Percentiles rank a stretch among this genome's conserved stretches.
Evolutionary conservation across 2,888 invertebrate genomes (phyloP).

Genomic region (Caenorhabditis sp.): DNA sequence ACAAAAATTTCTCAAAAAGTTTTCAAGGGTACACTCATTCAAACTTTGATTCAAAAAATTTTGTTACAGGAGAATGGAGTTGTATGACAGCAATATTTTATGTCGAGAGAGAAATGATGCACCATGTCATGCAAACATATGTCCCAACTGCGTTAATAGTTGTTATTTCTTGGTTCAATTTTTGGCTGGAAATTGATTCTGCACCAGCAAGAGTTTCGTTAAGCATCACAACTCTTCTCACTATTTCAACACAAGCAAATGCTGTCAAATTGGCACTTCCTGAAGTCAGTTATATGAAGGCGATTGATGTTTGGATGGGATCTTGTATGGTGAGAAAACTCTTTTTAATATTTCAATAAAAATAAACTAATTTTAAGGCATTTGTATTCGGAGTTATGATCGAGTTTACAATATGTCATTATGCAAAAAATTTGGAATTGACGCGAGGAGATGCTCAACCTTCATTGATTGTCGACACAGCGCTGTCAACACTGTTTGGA

Average conservation of each 20-base stretch:
- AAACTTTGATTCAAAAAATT: too few relatives aligned
- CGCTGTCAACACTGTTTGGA: conserved; percentile 67
- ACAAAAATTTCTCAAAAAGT: too few relatives aligned
- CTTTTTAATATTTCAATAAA: too few relatives aligned
- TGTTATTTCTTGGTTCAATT: conserved; percentile 74
- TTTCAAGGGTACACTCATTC: too few relatives aligned
- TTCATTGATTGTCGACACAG: conserved; percentile 64
- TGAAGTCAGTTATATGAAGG: conserved; percentile 69
- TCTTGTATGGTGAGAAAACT: conserved; percentile 63
- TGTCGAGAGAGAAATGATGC: conserved; percentile 74
- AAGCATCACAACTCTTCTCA: conserved; percentile 69
- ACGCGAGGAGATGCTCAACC: conserved; percentile 50
- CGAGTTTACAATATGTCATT: conserved; percentile 69
- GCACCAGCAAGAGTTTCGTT: conserved; percentile 69
- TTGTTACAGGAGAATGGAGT: conserved; percentile 72
- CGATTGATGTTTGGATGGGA: conserved; percentile 72
- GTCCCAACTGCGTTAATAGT: conserved; percentile 76
- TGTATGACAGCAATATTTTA: conserved; percentile 75
- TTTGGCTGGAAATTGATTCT: conserved; percentile 70
- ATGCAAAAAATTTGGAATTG: conserved; percentile 66
- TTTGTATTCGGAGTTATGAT: conserved; percentile 70
- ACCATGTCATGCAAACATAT: conserved; percentile 76
- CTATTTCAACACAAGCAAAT: conserved; percentile 65
- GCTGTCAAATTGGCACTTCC: conserved; percentile 69
- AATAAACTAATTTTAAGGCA: conserved; percentile 53